Base-by-base conservation (phyloP, 1,140 invertebrate genomes). In the Drosophila orosa region DNA sequence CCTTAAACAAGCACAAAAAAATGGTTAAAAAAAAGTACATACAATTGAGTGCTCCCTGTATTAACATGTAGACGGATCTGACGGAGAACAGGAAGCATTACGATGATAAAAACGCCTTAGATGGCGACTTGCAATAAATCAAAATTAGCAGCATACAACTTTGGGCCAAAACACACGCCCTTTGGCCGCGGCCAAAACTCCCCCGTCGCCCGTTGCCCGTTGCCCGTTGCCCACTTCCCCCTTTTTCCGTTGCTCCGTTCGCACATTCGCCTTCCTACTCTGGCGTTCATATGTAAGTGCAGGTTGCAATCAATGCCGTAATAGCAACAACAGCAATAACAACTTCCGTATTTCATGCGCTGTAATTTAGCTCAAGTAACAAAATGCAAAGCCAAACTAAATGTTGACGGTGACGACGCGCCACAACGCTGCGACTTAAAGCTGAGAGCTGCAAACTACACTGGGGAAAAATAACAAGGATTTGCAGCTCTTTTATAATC, bases 311-410 rank as follows among this genome's bases (percentile, higher is more conserved):
- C 77, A 85, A 77, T 69, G 71, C 65, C 55, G 65, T 69, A 77
- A 84, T 73, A 67, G 48, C 74, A 74, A 68, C 45, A 67, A 39
- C 39, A 62, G 62, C 55, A 69, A 62, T 33, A 76, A 77, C 79
- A 87, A 83, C 80, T 87, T 83, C 79, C 83, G 72, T 83, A 87
- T 73, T 62, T 76, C 79, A 83, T 74, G 71, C 61, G 78, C 78
- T 74, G 65, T 78, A 78, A 86, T 86, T 85, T 85, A 77, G 81
- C 81, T 66, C 68, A 68, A 78, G 61, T 65, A 78, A 68, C 74
- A 86, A 69, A 80, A 62, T 61, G 59, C 71, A 76, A 76, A 76
- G 65, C 58, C 72, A 56, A 67, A 57, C 75, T 77, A 69, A 78
- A 69, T 75, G 72, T 71, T 71, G 60, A 76, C 71, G 69, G 39